These are phyloP conservation scores for Acanthis flammea DNA, from an alignment of 2,797 vertebrate genomes.

Conservation along the genomic window DNA sequence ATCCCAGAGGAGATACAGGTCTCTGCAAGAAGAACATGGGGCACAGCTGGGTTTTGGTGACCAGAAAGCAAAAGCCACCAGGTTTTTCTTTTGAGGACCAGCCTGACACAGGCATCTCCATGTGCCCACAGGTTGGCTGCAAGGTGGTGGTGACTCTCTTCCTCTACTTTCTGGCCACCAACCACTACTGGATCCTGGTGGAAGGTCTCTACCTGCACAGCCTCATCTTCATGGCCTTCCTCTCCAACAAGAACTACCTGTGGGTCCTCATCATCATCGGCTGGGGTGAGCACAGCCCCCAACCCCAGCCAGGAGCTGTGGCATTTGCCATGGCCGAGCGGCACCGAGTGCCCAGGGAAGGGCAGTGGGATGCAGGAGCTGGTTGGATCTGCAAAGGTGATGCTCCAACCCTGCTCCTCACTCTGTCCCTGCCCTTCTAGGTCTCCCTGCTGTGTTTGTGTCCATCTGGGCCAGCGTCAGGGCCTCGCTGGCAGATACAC, in stretches of 20 bases:
- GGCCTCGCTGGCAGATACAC: conserved; percentile 88
- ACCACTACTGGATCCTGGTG: conserved; percentile 94
- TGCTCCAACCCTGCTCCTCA: neutral
- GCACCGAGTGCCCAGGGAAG: neutral
- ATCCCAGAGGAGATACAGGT: neutral
- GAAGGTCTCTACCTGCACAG: conserved; percentile 92
- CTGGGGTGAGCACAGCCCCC: conserved; percentile 82
- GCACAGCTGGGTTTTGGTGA: neutral
- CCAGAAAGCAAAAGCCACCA: neutral
- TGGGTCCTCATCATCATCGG: conserved; percentile 90
- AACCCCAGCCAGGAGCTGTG: neutral
- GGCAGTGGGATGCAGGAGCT: neutral
- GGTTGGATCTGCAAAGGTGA: neutral
- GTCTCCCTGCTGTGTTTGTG: conserved; percentile 89
- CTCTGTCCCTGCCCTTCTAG: conserved; percentile 60
- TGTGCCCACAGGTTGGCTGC: conserved; percentile 81
- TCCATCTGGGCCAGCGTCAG: conserved; percentile 89
- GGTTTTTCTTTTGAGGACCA: neutral
- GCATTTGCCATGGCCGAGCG: fast-evolving
- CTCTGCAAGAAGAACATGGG: neutral
- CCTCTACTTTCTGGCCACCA: conserved; percentile 92
- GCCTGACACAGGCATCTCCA: neutral
- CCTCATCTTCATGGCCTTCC: conserved; percentile 93
- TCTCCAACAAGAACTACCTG: conserved; percentile 89
- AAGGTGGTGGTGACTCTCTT: conserved; percentile 89